Conservation (phyloP, 2,888 invertebrate species). For the Petrolisthes cinctipes region DNA sequence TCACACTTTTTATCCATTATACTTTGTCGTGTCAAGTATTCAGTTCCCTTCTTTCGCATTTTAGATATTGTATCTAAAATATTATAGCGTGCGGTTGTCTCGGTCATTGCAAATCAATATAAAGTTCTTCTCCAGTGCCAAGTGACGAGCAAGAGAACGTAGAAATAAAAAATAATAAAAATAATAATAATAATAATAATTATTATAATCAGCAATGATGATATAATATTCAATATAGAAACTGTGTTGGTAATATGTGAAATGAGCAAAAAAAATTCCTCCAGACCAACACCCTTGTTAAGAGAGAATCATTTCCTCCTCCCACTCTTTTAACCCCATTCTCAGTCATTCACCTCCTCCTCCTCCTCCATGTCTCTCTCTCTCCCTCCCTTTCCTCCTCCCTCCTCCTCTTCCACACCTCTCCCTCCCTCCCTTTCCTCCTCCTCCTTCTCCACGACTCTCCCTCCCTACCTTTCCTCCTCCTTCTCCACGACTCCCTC, state of each 20-base stretch:
- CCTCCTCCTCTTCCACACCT: neutral
- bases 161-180: too few relatives aligned
- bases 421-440: neutral
- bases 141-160: too few relatives aligned
- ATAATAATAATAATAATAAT: too few relatives aligned
- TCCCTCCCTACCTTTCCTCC: neutral
- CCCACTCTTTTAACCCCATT: neutral
- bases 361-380: conserved; percentile 1
- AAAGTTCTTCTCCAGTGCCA: too few relatives aligned
- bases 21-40: too few relatives aligned
- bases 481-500: conserved; percentile 20
- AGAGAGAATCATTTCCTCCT: neutral
- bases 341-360: neutral
- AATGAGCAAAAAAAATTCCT: neutral
- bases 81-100: too few relatives aligned
- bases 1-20: too few relatives aligned
- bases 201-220: too few relatives aligned
- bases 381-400: neutral
- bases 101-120: too few relatives aligned
- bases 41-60: too few relatives aligned
- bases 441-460: neutral
- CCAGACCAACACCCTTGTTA: neutral
- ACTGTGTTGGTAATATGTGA: neutral
- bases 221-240: too few relatives aligned
- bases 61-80: too few relatives aligned